Conservation (phyloP, 2,888 invertebrate species). For the Euproctis similis region DNA sequence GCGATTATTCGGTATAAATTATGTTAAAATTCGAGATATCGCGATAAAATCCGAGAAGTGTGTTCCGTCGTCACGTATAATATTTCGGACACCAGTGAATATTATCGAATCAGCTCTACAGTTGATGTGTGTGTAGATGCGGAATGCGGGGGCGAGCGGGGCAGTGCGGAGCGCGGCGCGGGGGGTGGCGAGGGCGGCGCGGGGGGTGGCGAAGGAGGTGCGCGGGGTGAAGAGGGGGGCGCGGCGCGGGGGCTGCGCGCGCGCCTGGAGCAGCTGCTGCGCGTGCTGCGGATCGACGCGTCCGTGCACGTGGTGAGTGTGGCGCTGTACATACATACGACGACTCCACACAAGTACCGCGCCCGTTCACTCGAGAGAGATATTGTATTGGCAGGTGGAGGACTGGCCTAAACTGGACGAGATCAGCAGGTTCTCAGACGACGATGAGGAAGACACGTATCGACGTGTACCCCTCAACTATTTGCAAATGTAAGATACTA, state of each 20-base stretch:
- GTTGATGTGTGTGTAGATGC: no score
- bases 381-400: slow-evolving; percentile 74
- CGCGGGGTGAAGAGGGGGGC: neutral
- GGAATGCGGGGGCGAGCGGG: no score
- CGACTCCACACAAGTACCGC: neutral
- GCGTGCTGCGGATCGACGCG: slow-evolving; percentile 90
- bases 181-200: no score
- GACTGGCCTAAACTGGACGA: slow-evolving; percentile 78
- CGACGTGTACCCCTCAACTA: slow-evolving; percentile 47
- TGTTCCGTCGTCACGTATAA: no score
- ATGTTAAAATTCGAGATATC: no score
- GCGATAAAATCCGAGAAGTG: no score
- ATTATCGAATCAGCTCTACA: no score
- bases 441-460: slow-evolving; percentile 38
- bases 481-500: slow-evolving; percentile 54
- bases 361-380: no score
- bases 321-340: no score
- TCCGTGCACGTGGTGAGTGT: slow-evolving; percentile 80
- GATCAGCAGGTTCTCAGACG: slow-evolving; percentile 38
- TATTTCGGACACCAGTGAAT: no score
- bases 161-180: no score
- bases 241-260: slow-evolving; percentile 47
- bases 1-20: no score
- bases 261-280: slow-evolving; percentile 81
- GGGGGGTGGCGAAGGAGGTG: neutral